Conservation (phyloP, 2,113 vertebrate genomes). For the Malaclemys terrapin region DNA sequence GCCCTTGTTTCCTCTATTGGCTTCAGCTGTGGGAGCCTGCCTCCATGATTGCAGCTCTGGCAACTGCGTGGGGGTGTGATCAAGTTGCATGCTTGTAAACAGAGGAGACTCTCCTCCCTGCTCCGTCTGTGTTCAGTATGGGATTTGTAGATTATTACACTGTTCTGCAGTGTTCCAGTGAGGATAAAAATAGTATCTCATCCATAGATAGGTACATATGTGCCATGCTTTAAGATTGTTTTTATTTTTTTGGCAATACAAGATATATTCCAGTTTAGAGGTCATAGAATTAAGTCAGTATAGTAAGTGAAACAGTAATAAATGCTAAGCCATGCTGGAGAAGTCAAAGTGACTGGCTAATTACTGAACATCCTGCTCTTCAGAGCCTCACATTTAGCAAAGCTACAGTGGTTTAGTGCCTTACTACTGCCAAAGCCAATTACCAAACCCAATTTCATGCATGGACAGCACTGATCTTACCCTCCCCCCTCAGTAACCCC, state of each 20-base stretch:
- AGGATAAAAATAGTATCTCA: slow-evolving; percentile 31
- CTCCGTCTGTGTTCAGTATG: not conserved
- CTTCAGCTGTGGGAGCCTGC: not conserved
- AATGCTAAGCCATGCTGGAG: slow-evolving; percentile 52
- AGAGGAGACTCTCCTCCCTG: not conserved
- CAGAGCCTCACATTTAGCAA: slow-evolving; percentile 36
- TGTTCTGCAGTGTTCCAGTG: not conserved
- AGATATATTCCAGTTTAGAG: slow-evolving; percentile 59
- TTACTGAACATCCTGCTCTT: slow-evolving; percentile 44
- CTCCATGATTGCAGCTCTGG: not conserved
- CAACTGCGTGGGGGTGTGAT: not conserved
- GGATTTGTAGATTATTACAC: not conserved
- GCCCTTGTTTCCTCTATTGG: not conserved
- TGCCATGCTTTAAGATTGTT: slow-evolving; percentile 10
- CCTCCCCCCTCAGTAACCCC: not conserved
- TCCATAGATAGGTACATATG: not conserved
- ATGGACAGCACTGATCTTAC: slow-evolving; percentile 47
- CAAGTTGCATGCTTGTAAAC: not conserved
- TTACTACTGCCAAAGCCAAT: slow-evolving; percentile 60
- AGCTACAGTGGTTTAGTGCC: slow-evolving; percentile 33
- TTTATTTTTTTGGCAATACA: not conserved
- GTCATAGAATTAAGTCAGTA: slow-evolving; percentile 61
- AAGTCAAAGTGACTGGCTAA: slow-evolving; percentile 62
- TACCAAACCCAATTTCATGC: slow-evolving; percentile 73
- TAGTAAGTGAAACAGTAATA: slow-evolving; percentile 64